Base-by-base conservation (phyloP, 2,888 invertebrate species). In the Epinotia brunnichana region DNA sequence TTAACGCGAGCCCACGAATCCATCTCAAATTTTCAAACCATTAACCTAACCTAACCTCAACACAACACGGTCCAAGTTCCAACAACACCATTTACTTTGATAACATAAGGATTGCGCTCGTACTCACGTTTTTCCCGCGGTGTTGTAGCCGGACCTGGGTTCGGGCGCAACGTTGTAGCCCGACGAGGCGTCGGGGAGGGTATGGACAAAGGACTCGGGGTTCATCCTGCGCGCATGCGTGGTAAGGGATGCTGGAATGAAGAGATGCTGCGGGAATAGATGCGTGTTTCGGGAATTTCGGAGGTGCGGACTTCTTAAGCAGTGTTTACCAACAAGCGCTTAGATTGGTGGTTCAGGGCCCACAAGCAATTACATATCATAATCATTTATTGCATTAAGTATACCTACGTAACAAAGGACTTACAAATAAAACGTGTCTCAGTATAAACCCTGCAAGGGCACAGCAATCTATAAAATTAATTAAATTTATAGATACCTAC, bases 151-250 rank as follows among this genome's bases (percentile, higher is more conserved):
- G 3, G 60, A 62, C 54, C 57, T 51, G 15, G 44, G 19, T 13
- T 13, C 39, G 39, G 29, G 21, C 44, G 60, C 51, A 41, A 56
- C 54, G 61, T 51, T 44, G 64, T 66, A 66, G 61, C 67, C 24
- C 19, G 51, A 17, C 54, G 41, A 63, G 56, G 24, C 56, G 48
- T 24, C 48, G 35, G 41, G 74, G 74, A 77, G 79, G 78, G 79
- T 81, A 76, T 79, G 82, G 82, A 90, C 87, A 89, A 90, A 90
- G 89, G 87, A 84, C 79, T 73, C 78, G 81, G 81, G 80, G 74
- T 71, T 77, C 78, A 80, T 87, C 84, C 83, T 82, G 77, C 70
- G 77, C 90, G 90, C 91, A 90, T 88, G 90, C 90, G 90, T 76
- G 2, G 19, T 57, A 10, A 69, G 73, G 21, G n/a, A 35, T 21